Conservation (phyloP, 1,140 invertebrate genomes). For the Penaeus indicus region DNA sequence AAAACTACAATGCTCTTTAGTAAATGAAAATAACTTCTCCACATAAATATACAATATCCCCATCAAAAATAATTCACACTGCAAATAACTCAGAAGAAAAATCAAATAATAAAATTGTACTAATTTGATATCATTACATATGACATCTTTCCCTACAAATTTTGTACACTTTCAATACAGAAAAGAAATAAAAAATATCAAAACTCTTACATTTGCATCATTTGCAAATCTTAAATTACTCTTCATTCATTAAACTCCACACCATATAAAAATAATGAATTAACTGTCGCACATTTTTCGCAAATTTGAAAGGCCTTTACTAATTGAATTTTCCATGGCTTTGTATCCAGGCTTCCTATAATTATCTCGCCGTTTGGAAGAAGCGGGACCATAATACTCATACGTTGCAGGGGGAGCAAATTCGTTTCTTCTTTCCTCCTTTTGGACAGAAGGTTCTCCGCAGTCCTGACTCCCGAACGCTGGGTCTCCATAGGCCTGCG, state of each 20-base stretch:
- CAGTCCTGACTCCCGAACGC: not conserved
- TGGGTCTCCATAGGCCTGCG: not conserved
- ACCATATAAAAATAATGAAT: not conserved
- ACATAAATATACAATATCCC: too few species aligned
- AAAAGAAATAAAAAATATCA: too few species aligned
- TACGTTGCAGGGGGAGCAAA: slow-evolving; percentile 43
- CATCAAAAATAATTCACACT: too few species aligned
- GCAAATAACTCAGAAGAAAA: too few species aligned
- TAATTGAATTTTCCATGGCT: slow-evolving; percentile 28
- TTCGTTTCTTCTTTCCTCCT: not conserved
- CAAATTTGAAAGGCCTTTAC: slow-evolving; percentile 31
- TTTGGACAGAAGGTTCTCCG: not conserved
- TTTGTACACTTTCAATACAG: too few species aligned
- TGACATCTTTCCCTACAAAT: too few species aligned
- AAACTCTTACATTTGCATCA: not conserved
- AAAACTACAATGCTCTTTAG: too few species aligned
- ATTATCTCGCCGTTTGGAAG: not conserved
- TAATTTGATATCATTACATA: too few species aligned
- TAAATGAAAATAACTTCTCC: too few species aligned
- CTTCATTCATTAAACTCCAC: not conserved
- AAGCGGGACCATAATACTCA: slow-evolving; percentile 45
- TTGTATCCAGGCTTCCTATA: not conserved
- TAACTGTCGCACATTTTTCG: slow-evolving; percentile 34
- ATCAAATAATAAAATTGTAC: too few species aligned
- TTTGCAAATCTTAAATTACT: not conserved